Evolutionary conservation across 2,113 vertebrate genomes (phyloP).

Genomic region (Grantiella picta): DNA sequence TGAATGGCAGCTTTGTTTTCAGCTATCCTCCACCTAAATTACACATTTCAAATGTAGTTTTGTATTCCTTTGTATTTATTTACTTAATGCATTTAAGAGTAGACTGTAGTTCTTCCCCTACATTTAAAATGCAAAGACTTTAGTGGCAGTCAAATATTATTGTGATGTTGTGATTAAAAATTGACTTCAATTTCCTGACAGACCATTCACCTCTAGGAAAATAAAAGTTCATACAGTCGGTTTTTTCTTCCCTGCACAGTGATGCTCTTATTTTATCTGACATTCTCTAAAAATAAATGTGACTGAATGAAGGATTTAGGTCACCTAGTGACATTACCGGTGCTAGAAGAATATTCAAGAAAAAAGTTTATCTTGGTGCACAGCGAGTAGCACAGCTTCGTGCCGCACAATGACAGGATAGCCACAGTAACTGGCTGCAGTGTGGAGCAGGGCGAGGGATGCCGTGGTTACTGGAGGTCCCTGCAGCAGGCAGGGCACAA

Average conservation of each 20-base stretch:
- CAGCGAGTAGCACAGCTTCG: not conserved
- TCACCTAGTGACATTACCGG: conserved; percentile 70
- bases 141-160: conserved; percentile 6
- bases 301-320: conserved; percentile 77
- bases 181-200: conserved; percentile 16
- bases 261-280: conserved; percentile 68
- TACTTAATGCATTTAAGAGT: conserved; percentile 30
- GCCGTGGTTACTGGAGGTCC: not conserved
- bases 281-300: conserved; percentile 76
- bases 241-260: conserved; percentile 49
- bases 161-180: conserved; percentile 44
- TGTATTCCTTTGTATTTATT: conserved; percentile 31
- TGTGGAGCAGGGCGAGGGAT: not conserved
- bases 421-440: not conserved
- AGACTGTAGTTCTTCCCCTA: not conserved
- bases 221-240: conserved; percentile 11
- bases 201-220: conserved; percentile 28
- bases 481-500: no score
- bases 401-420: not conserved
- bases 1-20: conserved; percentile 36
- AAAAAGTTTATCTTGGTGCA: not conserved
- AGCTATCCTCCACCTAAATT: conserved; percentile 47
- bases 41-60: conserved; percentile 47
- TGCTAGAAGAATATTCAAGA: conserved; percentile 48
- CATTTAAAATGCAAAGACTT: conserved; percentile 39